Evolutionary conservation across 1,140 invertebrate species (phyloP).

Genomic region (Macrobrachium nipponense): DNA sequence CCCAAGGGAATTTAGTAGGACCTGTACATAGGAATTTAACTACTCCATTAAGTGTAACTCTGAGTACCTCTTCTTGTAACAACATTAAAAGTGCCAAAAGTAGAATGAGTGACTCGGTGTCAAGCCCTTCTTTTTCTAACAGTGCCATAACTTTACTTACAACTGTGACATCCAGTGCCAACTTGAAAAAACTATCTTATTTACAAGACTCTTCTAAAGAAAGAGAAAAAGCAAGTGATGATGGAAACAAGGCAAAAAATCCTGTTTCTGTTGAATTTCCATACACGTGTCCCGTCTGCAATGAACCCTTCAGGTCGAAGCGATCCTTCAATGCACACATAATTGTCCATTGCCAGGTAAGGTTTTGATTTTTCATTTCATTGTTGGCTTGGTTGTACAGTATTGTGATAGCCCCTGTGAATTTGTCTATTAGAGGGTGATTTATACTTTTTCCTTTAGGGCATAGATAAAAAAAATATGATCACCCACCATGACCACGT

Average conservation of each 20-base stretch:
- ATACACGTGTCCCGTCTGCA: slow-evolving; percentile 43
- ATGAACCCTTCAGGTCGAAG: slow-evolving; percentile 35
- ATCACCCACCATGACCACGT: too few species aligned
- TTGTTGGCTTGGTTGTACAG: too few species aligned
- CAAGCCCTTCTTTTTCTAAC: neutral
- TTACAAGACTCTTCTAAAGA: slow-evolving; percentile 17
- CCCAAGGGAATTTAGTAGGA: neutral
- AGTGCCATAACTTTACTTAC: slow-evolving; percentile 49
- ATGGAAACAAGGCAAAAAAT: neutral
- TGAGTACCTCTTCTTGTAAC: slow-evolving; percentile 1
- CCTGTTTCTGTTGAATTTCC: neutral
- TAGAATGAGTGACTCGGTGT: neutral
- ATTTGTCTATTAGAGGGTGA: too few species aligned
- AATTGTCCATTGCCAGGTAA: slow-evolving; percentile 52
- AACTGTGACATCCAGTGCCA: slow-evolving; percentile 46
- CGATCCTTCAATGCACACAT: slow-evolving; percentile 51
- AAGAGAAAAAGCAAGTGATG: neutral
- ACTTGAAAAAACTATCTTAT: slow-evolving; percentile 24
- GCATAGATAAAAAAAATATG: too few species aligned
- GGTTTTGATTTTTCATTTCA: neutral
- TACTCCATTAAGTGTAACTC: slow-evolving; percentile 22
- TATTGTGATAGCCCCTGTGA: too few species aligned
- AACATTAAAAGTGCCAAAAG: slow-evolving; percentile 43
- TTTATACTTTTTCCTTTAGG: too few species aligned
- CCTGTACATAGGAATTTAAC: slow-evolving; percentile 16